A percentile compares a stretch with the other conserved stretches of the same genome.
These are phyloP conservation scores for Oceanodroma tethys DNA, from an alignment of 2,113 vertebrate genomes.

Conservation along the genomic window DNA sequence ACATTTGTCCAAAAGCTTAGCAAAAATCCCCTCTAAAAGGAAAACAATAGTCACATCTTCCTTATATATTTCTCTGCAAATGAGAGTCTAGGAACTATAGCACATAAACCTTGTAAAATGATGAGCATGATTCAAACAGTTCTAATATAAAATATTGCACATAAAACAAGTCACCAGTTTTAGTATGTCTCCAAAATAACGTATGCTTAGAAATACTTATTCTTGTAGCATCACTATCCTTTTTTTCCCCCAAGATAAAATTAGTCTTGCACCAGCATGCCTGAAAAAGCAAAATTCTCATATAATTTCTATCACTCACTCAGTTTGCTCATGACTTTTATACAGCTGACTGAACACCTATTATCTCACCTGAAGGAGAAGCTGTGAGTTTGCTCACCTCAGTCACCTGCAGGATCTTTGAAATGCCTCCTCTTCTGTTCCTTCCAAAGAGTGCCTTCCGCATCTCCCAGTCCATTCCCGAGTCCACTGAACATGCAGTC, in stretches of 20 bases:
- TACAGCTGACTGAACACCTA: slow-evolving; percentile 21
- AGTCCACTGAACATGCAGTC: not conserved
- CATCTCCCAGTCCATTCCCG: not conserved
- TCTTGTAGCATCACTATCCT: not conserved
- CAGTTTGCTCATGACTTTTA: slow-evolving; percentile 6
- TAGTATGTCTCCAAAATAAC: not conserved
- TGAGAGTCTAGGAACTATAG: not conserved
- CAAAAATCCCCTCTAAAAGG: not conserved
- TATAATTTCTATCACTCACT: not conserved
- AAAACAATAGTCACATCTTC: not conserved
- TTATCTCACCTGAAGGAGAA: slow-evolving; percentile 18
- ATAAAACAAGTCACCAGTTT: not conserved
- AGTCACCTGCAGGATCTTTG: slow-evolving; percentile 48
- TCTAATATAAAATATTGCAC: not conserved
- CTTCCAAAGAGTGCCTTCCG: not conserved
- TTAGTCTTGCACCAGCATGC: not conserved
- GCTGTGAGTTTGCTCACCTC: slow-evolving; percentile 50
- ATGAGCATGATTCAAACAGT: not conserved
- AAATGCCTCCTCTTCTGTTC: slow-evolving; percentile 39
- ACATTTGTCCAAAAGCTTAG: slow-evolving; percentile 2
- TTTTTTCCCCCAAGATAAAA: not conserved
- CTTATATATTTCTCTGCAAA: not conserved
- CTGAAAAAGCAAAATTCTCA: slow-evolving; percentile 8
- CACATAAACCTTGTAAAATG: not conserved
- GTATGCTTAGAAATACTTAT: not conserved